Base-by-base conservation (phyloP, 1,140 invertebrate genomes). In the Zeugodacus cucurbitae region DNA sequence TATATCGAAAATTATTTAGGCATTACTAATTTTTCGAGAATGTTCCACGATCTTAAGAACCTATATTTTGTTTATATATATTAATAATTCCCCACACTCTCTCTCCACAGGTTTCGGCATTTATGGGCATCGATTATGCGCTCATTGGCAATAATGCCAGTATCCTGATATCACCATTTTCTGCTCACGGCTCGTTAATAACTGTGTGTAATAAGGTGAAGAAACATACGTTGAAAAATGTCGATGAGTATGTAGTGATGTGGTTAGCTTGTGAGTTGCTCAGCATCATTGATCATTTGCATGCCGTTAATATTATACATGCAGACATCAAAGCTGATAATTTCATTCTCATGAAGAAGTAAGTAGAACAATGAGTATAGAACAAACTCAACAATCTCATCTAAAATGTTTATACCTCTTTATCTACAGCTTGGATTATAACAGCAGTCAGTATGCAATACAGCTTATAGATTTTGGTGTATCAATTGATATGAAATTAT, bases 311-410 rank as follows among this genome's bases (percentile, higher is more conserved):
- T 93, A 98, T 99, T 87, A 97, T 99, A 89, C 99, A 99, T 93
- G 98, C 97, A 3, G 98, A 99, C 93, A 97, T 99, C 62, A 99
- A 99, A 94, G 98, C 98, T 2, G 98, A 99, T 92, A 99, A 99
- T 94, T 98, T 99, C 94, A 94, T 99, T 90, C 94, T 99, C 44
- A 96, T 96, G 94, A 95, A 95, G 91, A 94, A 95, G 96, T 97
- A 94, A 95, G 95, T 95, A 88, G 88, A 87, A 44, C 32, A 87
- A 88, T 26, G 88, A 88, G 86, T 37, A n/a, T 59, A 0, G 48
- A n/a, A n/a, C 48, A 54, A 54, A 37, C 6, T 17, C 1, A 37
- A 7, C 54, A 85, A 22, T 32, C 10, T 0, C 3, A 17, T 14
- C 11, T 32, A 34, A 70, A 70, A 82, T 14, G n/a, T 29, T 59